A percentile compares a stretch with the other conserved stretches of the same genome.
Conservation (phyloP, 2,797 vertebrate species). For the Poeciliopsis infans region DNA sequence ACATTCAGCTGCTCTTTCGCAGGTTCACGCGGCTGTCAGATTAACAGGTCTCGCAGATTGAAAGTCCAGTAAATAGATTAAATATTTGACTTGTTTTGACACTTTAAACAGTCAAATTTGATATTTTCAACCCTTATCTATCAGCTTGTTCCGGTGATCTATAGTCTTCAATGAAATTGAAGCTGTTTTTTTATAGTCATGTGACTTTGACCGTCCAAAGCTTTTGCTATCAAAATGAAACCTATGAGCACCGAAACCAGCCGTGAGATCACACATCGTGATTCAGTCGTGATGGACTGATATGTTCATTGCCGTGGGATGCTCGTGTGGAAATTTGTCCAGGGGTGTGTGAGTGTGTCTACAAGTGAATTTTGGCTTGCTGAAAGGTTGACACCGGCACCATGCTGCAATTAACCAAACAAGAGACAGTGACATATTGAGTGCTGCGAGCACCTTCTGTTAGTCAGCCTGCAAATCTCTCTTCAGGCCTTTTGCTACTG, state of each 20-base stretch:
- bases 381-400: constrained; percentile 56
- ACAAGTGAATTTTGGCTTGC: constrained; percentile 35
- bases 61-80: not conserved
- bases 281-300: constrained; percentile 9
- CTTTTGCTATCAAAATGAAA: not conserved
- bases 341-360: constrained; percentile 10
- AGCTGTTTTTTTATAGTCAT: not conserved
- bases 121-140: not conserved
- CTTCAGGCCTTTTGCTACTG: constrained; percentile 45
- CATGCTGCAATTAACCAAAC: constrained; percentile 65
- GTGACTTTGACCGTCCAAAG: not conserved
- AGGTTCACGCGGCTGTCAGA: not conserved
- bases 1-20: not conserved
- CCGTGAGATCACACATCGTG: not conserved
- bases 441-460: constrained; percentile 70
- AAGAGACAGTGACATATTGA: constrained; percentile 69
- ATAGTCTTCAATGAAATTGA: not conserved
- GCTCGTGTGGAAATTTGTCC: constrained; percentile 1
- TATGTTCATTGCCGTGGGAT: not conserved
- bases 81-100: not conserved
- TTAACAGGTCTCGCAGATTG: not conserved
- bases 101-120: not conserved
- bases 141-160: not conserved
- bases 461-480: constrained; percentile 48
- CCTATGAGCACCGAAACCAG: not conserved